A percentile compares a stretch with the other conserved stretches of the same genome.
phyloP scores from a whole-genome alignment of 2,113 vertebrate genomes.

The Psittacus erithacus region DNA sequence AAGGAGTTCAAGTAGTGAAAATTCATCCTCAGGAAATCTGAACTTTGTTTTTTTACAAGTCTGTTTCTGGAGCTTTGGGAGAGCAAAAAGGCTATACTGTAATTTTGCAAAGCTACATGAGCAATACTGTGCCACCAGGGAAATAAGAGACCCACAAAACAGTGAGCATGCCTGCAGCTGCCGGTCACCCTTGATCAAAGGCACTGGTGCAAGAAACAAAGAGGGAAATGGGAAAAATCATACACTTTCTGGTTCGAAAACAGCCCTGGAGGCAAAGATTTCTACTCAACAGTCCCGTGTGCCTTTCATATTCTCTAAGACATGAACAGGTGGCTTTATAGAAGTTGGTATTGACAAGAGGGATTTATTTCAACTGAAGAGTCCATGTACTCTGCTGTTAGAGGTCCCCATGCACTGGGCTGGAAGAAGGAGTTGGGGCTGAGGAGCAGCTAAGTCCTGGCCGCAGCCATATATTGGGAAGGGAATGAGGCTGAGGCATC shows the following conservation, averaged over 20 bases:
- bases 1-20: not conserved
- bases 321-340: not conserved
- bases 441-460: not conserved
- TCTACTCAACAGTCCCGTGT: not conserved
- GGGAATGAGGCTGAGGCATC: fast-evolving
- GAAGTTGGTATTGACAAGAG: not conserved
- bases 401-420: fast-evolving
- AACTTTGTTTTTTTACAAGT: not conserved
- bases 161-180: not conserved
- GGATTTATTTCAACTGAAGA: not conserved
- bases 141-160: not conserved
- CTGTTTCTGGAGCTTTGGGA: not conserved
- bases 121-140: not conserved
- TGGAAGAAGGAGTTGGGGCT: too few species aligned
- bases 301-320: not conserved
- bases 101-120: not conserved
- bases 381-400: not conserved
- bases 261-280: not conserved
- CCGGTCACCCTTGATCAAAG: not conserved
- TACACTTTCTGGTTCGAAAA: not conserved
- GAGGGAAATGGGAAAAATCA: not conserved
- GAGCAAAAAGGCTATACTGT: not conserved
- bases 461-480: fast-evolving
- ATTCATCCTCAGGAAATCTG: not conserved
- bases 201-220: not conserved